Conservation (phyloP, 2,797 vertebrate species). For the Pterois miles region DNA sequence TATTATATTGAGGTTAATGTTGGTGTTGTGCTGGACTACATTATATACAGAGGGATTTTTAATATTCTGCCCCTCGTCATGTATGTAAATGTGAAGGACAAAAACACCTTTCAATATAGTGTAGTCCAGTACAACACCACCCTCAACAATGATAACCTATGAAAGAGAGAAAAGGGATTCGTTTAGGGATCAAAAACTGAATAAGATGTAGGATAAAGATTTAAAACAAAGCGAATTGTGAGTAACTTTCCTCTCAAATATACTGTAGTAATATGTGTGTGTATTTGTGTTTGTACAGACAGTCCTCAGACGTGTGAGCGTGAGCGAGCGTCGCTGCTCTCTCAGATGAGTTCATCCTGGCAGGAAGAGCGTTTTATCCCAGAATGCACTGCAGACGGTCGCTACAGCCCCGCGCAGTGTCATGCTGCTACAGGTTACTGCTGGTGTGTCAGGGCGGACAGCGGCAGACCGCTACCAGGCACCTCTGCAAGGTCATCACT, state of each 20-base stretch:
- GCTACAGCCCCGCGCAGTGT: slow-evolving; percentile 89
- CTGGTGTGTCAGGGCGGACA: slow-evolving; percentile 90
- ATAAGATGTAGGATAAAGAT: background rate
- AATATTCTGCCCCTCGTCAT: too few relatives aligned
- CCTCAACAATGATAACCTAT: too few relatives aligned
- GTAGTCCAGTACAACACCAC: too few relatives aligned
- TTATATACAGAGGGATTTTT: too few relatives aligned
- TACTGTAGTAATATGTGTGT: background rate
- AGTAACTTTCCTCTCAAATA: background rate
- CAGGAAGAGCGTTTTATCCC: slow-evolving; percentile 88
- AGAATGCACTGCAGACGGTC: slow-evolving; percentile 87
- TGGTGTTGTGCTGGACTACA: too few relatives aligned
- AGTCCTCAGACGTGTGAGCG: slow-evolving; percentile 83
- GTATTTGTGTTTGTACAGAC: slow-evolving; percentile 33
- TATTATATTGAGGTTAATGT: too few relatives aligned
- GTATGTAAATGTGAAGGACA: too few relatives aligned
- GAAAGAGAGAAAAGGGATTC: too few relatives aligned
- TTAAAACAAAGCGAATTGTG: background rate
- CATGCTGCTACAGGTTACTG: slow-evolving; percentile 89
- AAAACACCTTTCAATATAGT: too few relatives aligned
- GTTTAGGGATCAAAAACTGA: background rate
- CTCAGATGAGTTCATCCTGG: slow-evolving; percentile 79
- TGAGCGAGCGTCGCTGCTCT: slow-evolving; percentile 85
- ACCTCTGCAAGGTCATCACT: slow-evolving; percentile 86
- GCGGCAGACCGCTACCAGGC: slow-evolving; percentile 86